These are phyloP conservation scores for Heterotis niloticus DNA, from an alignment of 2,113 vertebrate species.

Conservation along the genomic window DNA sequence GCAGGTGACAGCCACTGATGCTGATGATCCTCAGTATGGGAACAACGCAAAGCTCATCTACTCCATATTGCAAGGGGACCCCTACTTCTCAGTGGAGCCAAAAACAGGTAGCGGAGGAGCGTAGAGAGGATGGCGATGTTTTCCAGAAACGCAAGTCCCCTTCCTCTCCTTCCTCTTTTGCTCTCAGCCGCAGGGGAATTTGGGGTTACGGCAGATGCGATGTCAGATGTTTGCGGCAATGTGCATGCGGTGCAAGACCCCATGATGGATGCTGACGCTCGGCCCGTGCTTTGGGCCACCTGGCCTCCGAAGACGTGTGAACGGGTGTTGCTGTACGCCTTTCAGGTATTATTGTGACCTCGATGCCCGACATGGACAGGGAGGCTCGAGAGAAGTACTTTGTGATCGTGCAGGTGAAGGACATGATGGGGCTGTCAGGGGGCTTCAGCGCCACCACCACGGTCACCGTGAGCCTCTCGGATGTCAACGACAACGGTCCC, in stretches of 20 bases:
- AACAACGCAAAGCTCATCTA: conserved; percentile 86
- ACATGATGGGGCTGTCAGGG: conserved; percentile 81
- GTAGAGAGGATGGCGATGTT: background rate
- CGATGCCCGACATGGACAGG: conserved; percentile 79
- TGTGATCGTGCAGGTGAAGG: conserved; percentile 87
- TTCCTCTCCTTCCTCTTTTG: too few species aligned
- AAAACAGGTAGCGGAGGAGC: conserved; percentile 81
- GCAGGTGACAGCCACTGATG: conserved; percentile 88
- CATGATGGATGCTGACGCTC: too few species aligned
- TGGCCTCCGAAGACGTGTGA: too few species aligned
- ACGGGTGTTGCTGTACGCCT: background rate
- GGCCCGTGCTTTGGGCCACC: background rate
- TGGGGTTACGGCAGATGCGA: too few species aligned
- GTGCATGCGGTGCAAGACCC: too few species aligned
- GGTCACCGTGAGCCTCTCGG: conserved; percentile 80
- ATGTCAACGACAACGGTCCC: conserved; percentile 92
- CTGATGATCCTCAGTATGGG: conserved; percentile 77
- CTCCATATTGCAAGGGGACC: conserved; percentile 81
- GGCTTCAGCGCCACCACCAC: conserved; percentile 80
- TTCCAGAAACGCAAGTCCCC: too few species aligned
- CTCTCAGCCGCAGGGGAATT: too few species aligned
- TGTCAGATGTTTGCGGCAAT: too few species aligned
- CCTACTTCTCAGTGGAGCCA: conserved; percentile 93
- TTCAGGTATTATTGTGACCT: conserved; percentile 82
- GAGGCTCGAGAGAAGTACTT: conserved; percentile 80